Conservation (phyloP, 2,113 vertebrate genomes). For the Mustela nigripes region DNA sequence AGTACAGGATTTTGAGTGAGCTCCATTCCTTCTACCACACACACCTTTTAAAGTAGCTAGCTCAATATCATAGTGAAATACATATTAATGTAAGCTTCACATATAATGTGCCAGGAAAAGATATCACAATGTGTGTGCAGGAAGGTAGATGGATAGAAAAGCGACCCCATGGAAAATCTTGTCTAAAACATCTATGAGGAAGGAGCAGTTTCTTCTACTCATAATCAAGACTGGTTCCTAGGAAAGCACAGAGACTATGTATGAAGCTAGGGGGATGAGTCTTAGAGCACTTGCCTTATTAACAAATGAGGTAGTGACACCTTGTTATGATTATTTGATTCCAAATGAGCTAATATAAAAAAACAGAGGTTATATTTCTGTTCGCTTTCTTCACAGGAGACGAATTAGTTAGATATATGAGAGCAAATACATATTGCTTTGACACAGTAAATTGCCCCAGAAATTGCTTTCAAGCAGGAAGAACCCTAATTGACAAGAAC, state of each 20-base stretch:
- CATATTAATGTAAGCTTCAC: not conserved
- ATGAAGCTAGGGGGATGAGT: not conserved
- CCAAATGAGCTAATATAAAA: not conserved
- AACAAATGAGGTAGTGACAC: not conserved
- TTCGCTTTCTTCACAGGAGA: not conserved
- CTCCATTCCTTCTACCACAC: not conserved
- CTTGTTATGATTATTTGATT: not conserved
- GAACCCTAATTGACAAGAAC: not conserved
- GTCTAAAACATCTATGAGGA: not conserved
- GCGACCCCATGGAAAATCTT: not conserved
- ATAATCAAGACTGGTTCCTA: not conserved
- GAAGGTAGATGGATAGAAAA: not conserved
- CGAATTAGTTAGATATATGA: not conserved
- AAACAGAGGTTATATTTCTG: not conserved
- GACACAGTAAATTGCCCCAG: not conserved
- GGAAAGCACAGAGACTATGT: not conserved
- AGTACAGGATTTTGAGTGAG: not conserved
- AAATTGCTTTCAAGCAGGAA: not conserved
- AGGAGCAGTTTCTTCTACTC: not conserved
- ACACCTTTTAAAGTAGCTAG: not conserved
- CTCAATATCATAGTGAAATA: not conserved
- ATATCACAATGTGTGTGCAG: not conserved
- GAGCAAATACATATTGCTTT: not conserved
- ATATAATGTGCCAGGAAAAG: not conserved
- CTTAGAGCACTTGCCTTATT: not conserved